Conservation (phyloP, 2,888 invertebrate species). For the Temnothorax ravouxi region DNA sequence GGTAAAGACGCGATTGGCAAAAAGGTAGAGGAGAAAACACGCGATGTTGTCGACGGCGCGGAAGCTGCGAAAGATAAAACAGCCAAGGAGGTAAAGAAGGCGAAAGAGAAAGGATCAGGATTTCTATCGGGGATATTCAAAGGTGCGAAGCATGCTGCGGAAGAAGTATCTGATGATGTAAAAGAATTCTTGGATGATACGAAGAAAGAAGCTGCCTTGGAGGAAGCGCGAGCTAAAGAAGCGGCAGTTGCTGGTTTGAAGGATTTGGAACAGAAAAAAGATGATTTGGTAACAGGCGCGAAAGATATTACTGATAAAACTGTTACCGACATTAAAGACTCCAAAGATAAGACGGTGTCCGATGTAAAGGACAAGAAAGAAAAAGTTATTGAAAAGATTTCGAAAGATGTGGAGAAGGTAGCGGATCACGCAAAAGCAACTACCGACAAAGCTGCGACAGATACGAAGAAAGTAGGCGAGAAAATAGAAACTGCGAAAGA, state of each 20-base stretch:
- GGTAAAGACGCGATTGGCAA: constrained; percentile 55
- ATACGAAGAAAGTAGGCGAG: constrained; percentile 87
- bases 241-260: constrained; percentile 72
- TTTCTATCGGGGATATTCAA: constrained; percentile 75
- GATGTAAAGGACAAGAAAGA: neutral
- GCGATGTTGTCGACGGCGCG: constrained; percentile 53
- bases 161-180: constrained; percentile 72
- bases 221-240: constrained; percentile 85
- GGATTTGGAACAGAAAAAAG: constrained; percentile 56
- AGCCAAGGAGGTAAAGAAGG: constrained; percentile 58
- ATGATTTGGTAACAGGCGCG: constrained; percentile 60
- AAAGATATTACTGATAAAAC: constrained; percentile 36
- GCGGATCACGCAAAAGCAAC: constrained; percentile 59
- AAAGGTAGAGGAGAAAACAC: constrained; percentile 55
- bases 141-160: constrained; percentile 70
- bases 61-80: constrained; percentile 63
- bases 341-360: constrained; percentile 1
- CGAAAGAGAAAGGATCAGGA: constrained; percentile 68
- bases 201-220: constrained; percentile 78
- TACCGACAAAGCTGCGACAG: constrained; percentile 60
- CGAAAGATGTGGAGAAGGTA: constrained; percentile 57
- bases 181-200: constrained; percentile 87
- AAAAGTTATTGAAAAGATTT: neutral
- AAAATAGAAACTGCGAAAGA: constrained; percentile 74
- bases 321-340: constrained; percentile 21